Conservation (phyloP, 2,888 invertebrate genomes). For the Carpatolechia fugitivella region DNA sequence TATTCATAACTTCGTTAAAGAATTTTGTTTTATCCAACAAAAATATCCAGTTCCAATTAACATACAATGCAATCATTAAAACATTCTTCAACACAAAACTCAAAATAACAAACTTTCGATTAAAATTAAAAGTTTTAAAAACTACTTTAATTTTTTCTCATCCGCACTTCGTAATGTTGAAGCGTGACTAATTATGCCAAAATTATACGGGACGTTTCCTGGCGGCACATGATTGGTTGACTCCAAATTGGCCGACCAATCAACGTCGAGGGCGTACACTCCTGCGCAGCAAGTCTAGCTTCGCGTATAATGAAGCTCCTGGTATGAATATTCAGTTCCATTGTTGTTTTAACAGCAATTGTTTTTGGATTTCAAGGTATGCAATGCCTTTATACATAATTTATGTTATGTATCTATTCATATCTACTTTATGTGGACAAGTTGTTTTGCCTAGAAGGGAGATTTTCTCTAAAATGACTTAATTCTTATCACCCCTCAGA, state of each 20-base stretch:
- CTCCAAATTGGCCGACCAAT: slow-evolving; percentile 65
- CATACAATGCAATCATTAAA: slow-evolving; percentile 11
- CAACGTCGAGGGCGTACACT: slow-evolving; percentile 64
- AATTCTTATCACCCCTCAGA: background rate
- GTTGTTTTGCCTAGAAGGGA: background rate
- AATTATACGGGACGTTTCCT: slow-evolving; percentile 61
- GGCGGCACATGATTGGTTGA: slow-evolving; percentile 57
- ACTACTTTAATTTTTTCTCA: slow-evolving; percentile 21
- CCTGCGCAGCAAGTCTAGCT: slow-evolving; percentile 68
- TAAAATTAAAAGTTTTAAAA: background rate
- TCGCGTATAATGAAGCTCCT: slow-evolving; percentile 38
- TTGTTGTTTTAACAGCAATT: slow-evolving; percentile 25
- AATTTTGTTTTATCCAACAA: no score
- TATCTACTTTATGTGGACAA: background rate
- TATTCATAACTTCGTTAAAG: no score
- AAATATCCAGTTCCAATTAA: background rate
- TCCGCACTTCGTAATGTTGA: slow-evolving; percentile 46
- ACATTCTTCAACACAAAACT: slow-evolving; percentile 6
- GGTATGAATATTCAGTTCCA: slow-evolving; percentile 61
- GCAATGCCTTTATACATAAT: background rate
- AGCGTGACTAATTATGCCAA: slow-evolving; percentile 78
- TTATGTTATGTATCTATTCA: background rate
- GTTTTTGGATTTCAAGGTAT: slow-evolving; percentile 10
- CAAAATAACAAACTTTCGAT: slow-evolving; percentile 1
- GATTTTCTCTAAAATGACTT: background rate